These are phyloP conservation scores for Reticulitermes speratus DNA, from an alignment of 1,140 invertebrate genomes.

Conservation along the genomic window DNA sequence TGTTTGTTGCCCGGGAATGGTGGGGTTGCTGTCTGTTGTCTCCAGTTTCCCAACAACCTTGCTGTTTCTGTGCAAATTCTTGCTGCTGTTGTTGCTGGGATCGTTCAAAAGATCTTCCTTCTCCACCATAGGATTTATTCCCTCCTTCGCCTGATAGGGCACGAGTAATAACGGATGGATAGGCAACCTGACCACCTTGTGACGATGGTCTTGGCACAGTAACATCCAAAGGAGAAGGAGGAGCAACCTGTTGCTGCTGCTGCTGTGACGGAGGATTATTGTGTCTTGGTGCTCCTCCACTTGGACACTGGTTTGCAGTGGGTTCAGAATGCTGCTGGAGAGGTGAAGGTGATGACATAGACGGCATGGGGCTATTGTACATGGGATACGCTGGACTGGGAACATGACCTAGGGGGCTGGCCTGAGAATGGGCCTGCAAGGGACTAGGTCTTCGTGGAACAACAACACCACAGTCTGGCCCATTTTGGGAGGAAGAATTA, in stretches of 20 bases:
- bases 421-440: constrained; percentile 63
- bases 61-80: constrained; percentile 30
- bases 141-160: constrained; percentile 46
- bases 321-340: constrained; percentile 58
- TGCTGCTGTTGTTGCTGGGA: constrained; percentile 29
- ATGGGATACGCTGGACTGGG: constrained; percentile 73
- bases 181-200: constrained; percentile 60
- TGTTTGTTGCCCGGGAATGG: constrained; percentile 4
- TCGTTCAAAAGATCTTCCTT: constrained; percentile 56
- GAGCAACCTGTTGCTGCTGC: constrained; percentile 55
- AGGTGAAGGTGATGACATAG: constrained; percentile 63
- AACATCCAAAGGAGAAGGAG: constrained; percentile 67
- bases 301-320: constrained; percentile 45
- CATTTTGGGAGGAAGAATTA: constrained; percentile 53
- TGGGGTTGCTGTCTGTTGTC: constrained; percentile 23
- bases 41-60: constrained; percentile 25
- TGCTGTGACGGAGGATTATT: constrained; percentile 33
- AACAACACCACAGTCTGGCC: constrained; percentile 61
- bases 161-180: constrained; percentile 70
- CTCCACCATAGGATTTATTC: constrained; percentile 1
- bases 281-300: constrained; percentile 26
- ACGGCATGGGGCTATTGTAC: constrained; percentile 75
- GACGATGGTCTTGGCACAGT: constrained; percentile 62
- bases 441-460: constrained; percentile 68
- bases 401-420: constrained; percentile 61